These are phyloP conservation scores for Caracal caracal DNA, from an alignment of 2,113 vertebrate species.

Conservation along the genomic window DNA sequence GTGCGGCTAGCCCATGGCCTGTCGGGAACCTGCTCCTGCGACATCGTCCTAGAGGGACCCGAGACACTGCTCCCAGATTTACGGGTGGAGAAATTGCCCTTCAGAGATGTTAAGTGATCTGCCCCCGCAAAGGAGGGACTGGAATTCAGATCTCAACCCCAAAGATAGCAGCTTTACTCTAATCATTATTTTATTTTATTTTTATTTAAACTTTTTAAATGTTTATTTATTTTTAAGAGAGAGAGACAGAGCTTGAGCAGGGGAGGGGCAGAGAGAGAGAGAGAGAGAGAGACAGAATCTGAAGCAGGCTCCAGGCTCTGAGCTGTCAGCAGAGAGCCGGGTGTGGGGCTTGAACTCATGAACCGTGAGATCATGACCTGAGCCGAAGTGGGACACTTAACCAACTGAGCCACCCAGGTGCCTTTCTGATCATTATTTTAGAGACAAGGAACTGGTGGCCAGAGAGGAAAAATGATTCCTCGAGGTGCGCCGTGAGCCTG, in stretches of 20 bases:
- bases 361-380: too few species aligned
- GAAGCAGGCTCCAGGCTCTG: too few species aligned
- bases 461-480: neutral
- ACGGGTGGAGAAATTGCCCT: neutral
- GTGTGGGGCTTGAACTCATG: too few species aligned
- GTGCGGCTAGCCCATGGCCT: neutral
- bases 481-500: accelerated
- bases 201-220: too few species aligned
- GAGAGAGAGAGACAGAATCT: too few species aligned
- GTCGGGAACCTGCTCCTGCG: neutral
- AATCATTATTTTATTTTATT: neutral
- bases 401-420: too few species aligned
- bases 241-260: too few species aligned
- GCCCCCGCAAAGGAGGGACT: neutral
- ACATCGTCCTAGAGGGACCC: neutral
- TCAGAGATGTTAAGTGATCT: neutral
- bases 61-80: neutral
- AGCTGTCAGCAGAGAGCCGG: too few species aligned
- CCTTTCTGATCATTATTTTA: neutral
- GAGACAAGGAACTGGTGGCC: neutral
- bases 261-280: too few species aligned
- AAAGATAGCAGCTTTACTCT: neutral
- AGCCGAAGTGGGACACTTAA: too few species aligned
- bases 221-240: too few species aligned
- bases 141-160: neutral